Evolutionary conservation across 2,113 vertebrate genomes (phyloP).

Genomic region (Uria aalge): DNA sequence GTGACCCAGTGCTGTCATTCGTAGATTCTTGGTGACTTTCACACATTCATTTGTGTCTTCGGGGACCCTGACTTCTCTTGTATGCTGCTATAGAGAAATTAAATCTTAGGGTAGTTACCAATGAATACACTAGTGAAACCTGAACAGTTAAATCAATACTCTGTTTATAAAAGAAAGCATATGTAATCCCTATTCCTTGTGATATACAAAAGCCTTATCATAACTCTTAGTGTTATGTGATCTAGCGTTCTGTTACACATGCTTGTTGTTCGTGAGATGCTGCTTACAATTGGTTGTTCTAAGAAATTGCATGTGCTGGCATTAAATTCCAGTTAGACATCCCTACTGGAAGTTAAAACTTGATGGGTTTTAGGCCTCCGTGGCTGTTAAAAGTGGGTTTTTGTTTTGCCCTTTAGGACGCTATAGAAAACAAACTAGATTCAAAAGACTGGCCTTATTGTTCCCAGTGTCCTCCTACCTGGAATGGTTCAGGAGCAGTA

Average conservation of each 20-base stretch:
- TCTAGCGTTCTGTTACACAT: not conserved
- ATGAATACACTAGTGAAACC: not conserved
- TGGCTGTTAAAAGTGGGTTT: not conserved
- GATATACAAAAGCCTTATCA: not conserved
- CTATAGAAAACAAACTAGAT: conserved; percentile 93
- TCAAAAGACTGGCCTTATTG: conserved; percentile 90
- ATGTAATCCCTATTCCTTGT: not conserved
- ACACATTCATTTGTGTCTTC: not conserved
- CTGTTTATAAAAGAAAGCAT: not conserved
- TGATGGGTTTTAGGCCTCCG: not conserved
- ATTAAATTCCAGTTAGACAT: not conserved
- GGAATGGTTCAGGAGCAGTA: conserved; percentile 93
- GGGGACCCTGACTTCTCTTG: not conserved
- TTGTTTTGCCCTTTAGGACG: conserved; percentile 76
- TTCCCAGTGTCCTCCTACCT: conserved; percentile 88
- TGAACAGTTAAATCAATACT: not conserved
- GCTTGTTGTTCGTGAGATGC: not conserved
- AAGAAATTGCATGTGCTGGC: not conserved
- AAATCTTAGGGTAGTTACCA: not conserved
- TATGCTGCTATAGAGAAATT: not conserved
- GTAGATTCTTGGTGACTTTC: not conserved
- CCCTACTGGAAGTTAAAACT: not conserved
- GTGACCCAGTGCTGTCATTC: not conserved
- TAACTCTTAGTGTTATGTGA: not conserved
- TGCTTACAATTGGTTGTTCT: not conserved